Evolutionary conservation across 2,113 vertebrate genomes (phyloP).

Genomic region (Odocoileus hemionus): DNA sequence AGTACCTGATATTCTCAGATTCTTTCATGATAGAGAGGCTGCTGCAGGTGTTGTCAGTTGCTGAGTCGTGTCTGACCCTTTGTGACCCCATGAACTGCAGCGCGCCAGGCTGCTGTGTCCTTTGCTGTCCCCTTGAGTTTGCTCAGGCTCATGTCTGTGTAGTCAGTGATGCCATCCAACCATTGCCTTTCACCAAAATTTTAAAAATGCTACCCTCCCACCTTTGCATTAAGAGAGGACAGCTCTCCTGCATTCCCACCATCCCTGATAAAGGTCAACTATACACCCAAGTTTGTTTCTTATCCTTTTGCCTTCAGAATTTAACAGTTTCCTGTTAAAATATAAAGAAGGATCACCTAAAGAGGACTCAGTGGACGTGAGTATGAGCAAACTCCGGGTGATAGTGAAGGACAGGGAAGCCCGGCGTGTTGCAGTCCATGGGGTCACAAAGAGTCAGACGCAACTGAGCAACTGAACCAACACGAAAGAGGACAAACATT

Average conservation of each 20-base stretch:
- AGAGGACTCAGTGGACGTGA: neutral
- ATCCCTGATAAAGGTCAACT: neutral
- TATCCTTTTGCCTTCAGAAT: neutral
- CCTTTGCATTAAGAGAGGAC: neutral
- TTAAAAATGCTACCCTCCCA: neutral
- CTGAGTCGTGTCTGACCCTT: neutral
- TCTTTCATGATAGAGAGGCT: neutral
- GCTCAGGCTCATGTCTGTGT: neutral
- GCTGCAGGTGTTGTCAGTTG: neutral
- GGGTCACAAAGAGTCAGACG: neutral
- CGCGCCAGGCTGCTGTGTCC: neutral
- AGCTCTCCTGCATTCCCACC: neutral
- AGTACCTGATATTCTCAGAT: neutral
- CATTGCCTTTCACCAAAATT: neutral
- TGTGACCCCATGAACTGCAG: neutral
- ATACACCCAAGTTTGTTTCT: neutral
- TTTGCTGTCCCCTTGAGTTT: neutral
- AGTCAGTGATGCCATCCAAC: neutral
- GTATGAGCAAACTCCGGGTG: neutral
- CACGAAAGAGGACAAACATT: neutral
- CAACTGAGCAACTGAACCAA: rapidly evolving
- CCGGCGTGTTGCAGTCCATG: neutral
- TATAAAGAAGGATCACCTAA: neutral
- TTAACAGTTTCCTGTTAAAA: neutral
- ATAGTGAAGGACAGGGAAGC: neutral